These are phyloP conservation scores for Drosophila equinoxialis DNA, from an alignment of 1,140 invertebrate species.

Conservation along the genomic window DNA sequence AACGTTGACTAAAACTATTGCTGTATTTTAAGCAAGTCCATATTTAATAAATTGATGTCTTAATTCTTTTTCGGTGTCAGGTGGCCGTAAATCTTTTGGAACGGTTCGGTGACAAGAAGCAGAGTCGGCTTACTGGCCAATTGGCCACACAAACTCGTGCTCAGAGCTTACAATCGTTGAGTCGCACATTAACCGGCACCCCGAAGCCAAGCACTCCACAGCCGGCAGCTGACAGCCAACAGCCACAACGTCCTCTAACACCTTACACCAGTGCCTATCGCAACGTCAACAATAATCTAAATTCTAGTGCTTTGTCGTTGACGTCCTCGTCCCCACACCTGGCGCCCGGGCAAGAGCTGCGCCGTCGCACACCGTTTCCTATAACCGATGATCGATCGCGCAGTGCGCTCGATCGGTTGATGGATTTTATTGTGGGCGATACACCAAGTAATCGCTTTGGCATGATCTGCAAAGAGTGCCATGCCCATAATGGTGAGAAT, in stretches of 20 bases:
- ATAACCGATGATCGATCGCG: slow-evolving; percentile 84
- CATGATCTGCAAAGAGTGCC: slow-evolving; percentile 95
- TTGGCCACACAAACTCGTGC: slow-evolving; percentile 16
- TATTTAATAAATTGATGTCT: neutral
- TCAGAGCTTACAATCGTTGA: slow-evolving; percentile 20
- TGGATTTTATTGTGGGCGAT: slow-evolving; percentile 97
- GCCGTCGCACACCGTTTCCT: slow-evolving; percentile 78
- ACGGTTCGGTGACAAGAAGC: slow-evolving; percentile 73
- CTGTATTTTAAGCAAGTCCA: neutral
- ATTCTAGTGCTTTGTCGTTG: slow-evolving; percentile 70
- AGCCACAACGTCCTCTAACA: slow-evolving; percentile 76
- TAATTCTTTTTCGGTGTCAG: slow-evolving; percentile 23
- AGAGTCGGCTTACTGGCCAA: slow-evolving; percentile 38
- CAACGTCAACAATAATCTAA: slow-evolving; percentile 83
- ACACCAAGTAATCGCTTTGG: slow-evolving; percentile 97
- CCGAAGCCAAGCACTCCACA: slow-evolving; percentile 44
- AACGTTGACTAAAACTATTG: too few species aligned
- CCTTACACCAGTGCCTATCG: slow-evolving; percentile 82
- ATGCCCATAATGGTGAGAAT: slow-evolving; percentile 92
- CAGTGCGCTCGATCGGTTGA: slow-evolving; percentile 91
- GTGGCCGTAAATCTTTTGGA: slow-evolving; percentile 78
- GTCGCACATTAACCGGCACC: slow-evolving; percentile 16
- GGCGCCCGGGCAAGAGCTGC: slow-evolving; percentile 62
- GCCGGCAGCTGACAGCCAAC: slow-evolving; percentile 55
- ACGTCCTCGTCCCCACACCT: slow-evolving; percentile 41